Conservation (phyloP, 2,888 invertebrate species). For the Drosophila dives region DNA sequence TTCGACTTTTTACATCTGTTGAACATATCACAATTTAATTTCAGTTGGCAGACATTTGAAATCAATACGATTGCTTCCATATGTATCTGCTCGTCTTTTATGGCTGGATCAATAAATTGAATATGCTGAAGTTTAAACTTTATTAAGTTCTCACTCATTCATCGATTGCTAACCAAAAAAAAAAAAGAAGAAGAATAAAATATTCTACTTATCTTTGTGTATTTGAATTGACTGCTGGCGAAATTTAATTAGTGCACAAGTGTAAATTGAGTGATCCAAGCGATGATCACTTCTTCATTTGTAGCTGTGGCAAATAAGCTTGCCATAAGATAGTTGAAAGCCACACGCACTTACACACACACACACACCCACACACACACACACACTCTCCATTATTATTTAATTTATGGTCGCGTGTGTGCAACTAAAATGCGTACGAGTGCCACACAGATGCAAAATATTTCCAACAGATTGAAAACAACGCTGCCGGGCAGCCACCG, state of each 20-base stretch:
- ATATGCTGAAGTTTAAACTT: slow-evolving; percentile 22
- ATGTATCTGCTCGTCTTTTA: slow-evolving; percentile 6
- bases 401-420: slow-evolving; percentile 46
- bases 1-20: slow-evolving; percentile 43
- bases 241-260: slow-evolving; percentile 71
- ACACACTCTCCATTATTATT: slow-evolving; percentile 54
- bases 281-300: slow-evolving; percentile 62
- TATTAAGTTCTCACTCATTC: slow-evolving; percentile 19
- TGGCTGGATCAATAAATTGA: slow-evolving; percentile 47
- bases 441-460: slow-evolving; percentile 14
- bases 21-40: slow-evolving; percentile 42
- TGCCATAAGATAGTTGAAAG: slow-evolving; percentile 9
- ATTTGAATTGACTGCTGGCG: slow-evolving; percentile 26
- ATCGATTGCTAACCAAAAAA: slow-evolving; percentile 13
- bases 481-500: slow-evolving; percentile 32
- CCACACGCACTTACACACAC: slow-evolving; percentile 2
- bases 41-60: slow-evolving; percentile 27
- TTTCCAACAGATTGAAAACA: slow-evolving; percentile 23
- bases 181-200: background rate
- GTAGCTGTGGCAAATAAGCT: slow-evolving; percentile 8
- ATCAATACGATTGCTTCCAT: slow-evolving; percentile 9
- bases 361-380: slow-evolving; percentile 7
- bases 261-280: slow-evolving; percentile 64
- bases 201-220: slow-evolving; percentile 38
- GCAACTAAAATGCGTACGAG: slow-evolving; percentile 14